phyloP scores from a whole-genome alignment of 2,113 vertebrate species.

The Phodopus roborovskii region DNA sequence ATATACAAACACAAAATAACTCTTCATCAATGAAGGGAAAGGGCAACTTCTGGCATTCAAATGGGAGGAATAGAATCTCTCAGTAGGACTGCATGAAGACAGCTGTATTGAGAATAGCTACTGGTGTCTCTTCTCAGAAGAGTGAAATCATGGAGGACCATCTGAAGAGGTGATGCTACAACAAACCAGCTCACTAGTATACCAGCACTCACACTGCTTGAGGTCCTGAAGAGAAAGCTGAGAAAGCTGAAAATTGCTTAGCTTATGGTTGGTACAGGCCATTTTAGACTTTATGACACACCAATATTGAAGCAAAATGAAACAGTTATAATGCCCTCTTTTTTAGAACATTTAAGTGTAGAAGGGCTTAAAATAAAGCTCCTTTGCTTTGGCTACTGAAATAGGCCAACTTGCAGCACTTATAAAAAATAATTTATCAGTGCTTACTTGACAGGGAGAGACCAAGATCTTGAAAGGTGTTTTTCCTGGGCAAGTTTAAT shows the following conservation, averaged over 20 bases:
- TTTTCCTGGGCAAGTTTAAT: background rate
- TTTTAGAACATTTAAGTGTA: background rate
- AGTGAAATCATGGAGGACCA: background rate
- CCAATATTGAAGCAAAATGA: background rate
- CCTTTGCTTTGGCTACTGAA: background rate
- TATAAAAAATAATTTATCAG: background rate
- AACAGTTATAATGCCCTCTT: background rate
- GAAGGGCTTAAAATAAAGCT: background rate
- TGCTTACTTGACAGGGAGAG: background rate
- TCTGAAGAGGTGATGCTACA: background rate
- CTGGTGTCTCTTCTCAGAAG: background rate
- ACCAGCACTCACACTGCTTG: background rate
- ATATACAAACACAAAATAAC: background rate
- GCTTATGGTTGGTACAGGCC: background rate
- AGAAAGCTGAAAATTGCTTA: background rate
- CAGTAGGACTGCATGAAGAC: background rate
- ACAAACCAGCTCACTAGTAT: background rate
- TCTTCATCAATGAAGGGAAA: background rate
- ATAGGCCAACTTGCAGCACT: background rate
- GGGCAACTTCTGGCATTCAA: background rate
- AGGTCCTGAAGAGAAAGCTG: background rate
- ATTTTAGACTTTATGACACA: constrained; percentile 10
- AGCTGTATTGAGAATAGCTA: background rate
- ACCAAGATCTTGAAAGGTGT: background rate
- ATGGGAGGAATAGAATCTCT: background rate